Evolutionary conservation across 2,113 vertebrate genomes (phyloP).

Genomic region (Heptranchias perlo): DNA sequence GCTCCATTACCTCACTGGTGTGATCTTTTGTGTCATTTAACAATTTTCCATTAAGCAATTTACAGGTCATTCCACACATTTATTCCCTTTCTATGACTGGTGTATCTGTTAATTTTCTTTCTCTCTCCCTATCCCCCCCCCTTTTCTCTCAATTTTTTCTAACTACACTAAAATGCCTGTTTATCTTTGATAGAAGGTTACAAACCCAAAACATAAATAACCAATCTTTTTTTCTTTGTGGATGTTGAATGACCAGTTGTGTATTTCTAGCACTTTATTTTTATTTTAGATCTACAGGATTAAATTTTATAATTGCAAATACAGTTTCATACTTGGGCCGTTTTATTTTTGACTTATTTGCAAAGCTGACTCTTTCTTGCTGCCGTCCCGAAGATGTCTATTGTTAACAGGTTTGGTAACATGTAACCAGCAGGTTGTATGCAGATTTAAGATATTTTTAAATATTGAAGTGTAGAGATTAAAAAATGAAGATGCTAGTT

Average conservation of each 20-base stretch:
- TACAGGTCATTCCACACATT: background rate
- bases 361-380: no score
- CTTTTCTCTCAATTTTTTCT: background rate
- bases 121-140: background rate
- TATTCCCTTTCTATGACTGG: background rate
- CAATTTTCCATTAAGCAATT: no score
- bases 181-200: background rate
- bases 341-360: background rate
- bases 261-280: background rate
- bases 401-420: no score
- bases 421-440: no score
- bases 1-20: no score
- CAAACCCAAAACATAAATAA: background rate
- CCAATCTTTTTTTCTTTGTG: background rate
- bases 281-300: no score
- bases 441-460: background rate
- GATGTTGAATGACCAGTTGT: background rate
- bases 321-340: background rate
- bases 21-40: no score
- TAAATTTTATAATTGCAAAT: conserved; percentile 1
- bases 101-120: background rate
- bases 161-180: background rate
- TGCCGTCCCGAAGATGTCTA: no score
- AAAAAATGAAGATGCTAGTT: background rate
- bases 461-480: background rate